Base-by-base conservation (phyloP, 2,888 invertebrate genomes). In the Corythucha ciliata region DNA sequence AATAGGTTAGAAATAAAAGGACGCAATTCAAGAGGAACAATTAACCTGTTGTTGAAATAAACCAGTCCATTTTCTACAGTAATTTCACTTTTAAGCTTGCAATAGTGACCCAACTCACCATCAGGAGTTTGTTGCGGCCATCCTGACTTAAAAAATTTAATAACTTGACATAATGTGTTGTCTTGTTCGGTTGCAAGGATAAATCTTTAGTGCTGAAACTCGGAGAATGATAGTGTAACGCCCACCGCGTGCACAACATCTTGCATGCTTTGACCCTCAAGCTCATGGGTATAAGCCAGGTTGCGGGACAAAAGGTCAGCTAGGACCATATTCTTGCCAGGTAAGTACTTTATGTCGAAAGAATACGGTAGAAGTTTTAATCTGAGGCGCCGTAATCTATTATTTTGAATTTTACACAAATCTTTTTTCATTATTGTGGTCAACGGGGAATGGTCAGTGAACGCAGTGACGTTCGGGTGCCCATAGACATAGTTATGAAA, bases 401-500 rank as follows among this genome's bases (percentile, higher is more conserved):
- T 10, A 34, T 34, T 34, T 34, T 14, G 34, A 10, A 34, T 10
- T 34, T 34, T 34, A 10, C 5, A 16, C 5, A 34, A 16, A 6
- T 34, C 34, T 10, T 34, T 34, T 10, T 34, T 34, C 5, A 34
- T 34, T 14, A 34, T 10, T 6, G 34, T 16, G 10, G 34, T 34
- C 10, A 34, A 10, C 18, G 34, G 34, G 10, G 34, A 34, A 34
- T 34, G 34, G 10, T 34, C 34, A 4, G 34, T 34, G 34, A 6
- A 34, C 5, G 34, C 25, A 21, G 22, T 48, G 1, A 53, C 26
- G n/a, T 41, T 27, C 20, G 6, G 12, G 21, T 53, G 49, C 3
- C 44, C 50, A 50, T 53, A 50, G 8, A 50, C 26, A 29, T 29
- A 50, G 5, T 40, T 48, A 10, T 50, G 20, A n/a, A 53, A 39